Conservation (phyloP, 2,797 vertebrate genomes). For the Acipenser oxyrinchus region DNA sequence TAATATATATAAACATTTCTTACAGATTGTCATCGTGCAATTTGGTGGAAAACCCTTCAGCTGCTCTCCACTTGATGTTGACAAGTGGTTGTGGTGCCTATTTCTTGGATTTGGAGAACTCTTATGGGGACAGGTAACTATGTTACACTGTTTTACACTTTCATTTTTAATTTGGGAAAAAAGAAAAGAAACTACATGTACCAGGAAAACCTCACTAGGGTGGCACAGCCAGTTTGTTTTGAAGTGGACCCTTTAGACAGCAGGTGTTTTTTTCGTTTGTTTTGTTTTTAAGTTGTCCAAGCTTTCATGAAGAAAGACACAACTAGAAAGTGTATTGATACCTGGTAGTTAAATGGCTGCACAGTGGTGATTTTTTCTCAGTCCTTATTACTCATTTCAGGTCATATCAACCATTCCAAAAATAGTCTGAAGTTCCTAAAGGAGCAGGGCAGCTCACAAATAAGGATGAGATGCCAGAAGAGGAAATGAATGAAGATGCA, state of each 20-base stretch:
- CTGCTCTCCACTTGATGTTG: conserved; percentile 83
- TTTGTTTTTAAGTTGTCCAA: too few species aligned
- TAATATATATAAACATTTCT: not conserved
- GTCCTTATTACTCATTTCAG: conserved; percentile 44
- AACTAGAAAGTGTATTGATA: too few species aligned
- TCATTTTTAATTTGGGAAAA: too few species aligned
- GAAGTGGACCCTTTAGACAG: too few species aligned
- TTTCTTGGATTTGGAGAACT: conserved; percentile 94
- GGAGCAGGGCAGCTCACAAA: conserved; percentile 81
- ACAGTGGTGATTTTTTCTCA: not conserved
- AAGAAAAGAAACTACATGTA: too few species aligned
- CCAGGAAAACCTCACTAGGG: too few species aligned
- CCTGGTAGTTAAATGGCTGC: too few species aligned
- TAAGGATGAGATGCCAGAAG: conserved; percentile 85
- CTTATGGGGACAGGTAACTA: conserved; percentile 92
- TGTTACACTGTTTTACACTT: too few species aligned
- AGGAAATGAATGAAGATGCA: conserved; percentile 86
- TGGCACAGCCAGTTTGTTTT: too few species aligned
- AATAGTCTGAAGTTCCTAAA: conserved; percentile 86
- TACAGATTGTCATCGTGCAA: conserved; percentile 90
- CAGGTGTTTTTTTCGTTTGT: too few species aligned
- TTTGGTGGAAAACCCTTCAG: conserved; percentile 97
- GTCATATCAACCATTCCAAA: conserved; percentile 87
- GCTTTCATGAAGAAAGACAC: too few species aligned
- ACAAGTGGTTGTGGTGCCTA: conserved; percentile 98